Evolutionary conservation across 2,113 vertebrate genomes (phyloP).

Genomic region (Gnathonemus longibarbis): DNA sequence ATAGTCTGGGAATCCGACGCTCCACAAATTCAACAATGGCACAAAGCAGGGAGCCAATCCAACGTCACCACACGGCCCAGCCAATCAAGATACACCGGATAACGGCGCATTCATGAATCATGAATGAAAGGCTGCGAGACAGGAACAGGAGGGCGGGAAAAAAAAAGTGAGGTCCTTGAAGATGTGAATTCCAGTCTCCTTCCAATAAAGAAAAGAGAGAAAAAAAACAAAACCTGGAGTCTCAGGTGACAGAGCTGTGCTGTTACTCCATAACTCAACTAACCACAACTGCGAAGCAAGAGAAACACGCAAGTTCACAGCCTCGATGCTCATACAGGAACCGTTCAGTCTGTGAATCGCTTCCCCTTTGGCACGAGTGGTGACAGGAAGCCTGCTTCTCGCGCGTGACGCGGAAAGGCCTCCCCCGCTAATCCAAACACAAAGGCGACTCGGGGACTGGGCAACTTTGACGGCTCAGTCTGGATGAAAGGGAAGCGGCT

Average conservation of each 20-base stretch:
- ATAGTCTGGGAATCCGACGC: neutral
- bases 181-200: neutral
- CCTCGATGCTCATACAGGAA: slow-evolving; percentile 12
- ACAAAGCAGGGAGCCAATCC: neutral
- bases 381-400: slow-evolving; percentile 9
- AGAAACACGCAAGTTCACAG: neutral
- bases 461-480: neutral
- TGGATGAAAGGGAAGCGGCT: neutral
- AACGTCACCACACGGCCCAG: neutral
- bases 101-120: neutral
- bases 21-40: neutral
- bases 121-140: neutral
- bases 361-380: slow-evolving; percentile 14
- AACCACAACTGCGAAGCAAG: neutral
- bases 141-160: neutral
- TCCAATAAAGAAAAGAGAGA: neutral
- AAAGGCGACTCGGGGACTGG: neutral
- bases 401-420: neutral
- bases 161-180: neutral
- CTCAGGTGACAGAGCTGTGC: neutral
- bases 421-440: neutral
- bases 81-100: neutral
- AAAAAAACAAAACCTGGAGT: neutral
- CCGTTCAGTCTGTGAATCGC: slow-evolving; percentile 10
- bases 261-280: neutral